Base-by-base conservation (phyloP, 2,797 vertebrate genomes). In the Lacerta bilineata region DNA sequence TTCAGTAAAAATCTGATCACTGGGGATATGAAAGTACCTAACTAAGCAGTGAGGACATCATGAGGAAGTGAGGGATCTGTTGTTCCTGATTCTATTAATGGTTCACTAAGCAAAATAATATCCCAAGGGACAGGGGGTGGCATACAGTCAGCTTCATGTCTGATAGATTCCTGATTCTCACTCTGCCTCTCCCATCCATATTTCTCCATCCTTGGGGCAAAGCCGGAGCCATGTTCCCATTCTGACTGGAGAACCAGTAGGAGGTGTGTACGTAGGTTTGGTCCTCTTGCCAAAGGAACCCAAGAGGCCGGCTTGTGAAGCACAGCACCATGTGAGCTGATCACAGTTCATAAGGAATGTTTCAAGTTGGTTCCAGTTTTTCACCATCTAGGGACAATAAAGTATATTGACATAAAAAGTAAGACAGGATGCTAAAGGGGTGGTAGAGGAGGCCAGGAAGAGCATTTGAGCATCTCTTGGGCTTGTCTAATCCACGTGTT, bases 281-380 rank as follows among this genome's bases (percentile, higher is more conserved):
- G 76, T 39, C 66, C 83, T 80, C 77, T 33, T 27, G 33, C 15
- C 50, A 46, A 43, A 88, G 9, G 46, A 71, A 80, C 76, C 69
- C 50, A 61, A 80, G 46, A 29, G 13, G 83, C 41, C n/a, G 15
- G 29, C 68, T 85, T 80, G 68, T 39, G 41, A 74, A 55, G n/a
- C 55, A 74, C 80, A 85, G 88, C 83, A 89, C 83, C 50, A 15
- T 64, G 36, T 36, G 68, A 80, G 36, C 41, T 74, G 55, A 23
- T 85, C 59, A 74, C 29, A 80, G 68, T 61, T 80, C 75, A 43
- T 72, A 88, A 80, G 78, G 55, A 50, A 89, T 85, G 69, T 74
- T 87, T 80, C 83, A 89, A 74, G 77, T 89, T 89, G 77, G 55
- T 71, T 85, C 77, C 78, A 89, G 88, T 50, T 89, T 75, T 76